Percentiles rank a stretch among this genome's conserved stretches.
Conservation (phyloP, 2,113 vertebrate species). For the Hippocampus barbouri region DNA sequence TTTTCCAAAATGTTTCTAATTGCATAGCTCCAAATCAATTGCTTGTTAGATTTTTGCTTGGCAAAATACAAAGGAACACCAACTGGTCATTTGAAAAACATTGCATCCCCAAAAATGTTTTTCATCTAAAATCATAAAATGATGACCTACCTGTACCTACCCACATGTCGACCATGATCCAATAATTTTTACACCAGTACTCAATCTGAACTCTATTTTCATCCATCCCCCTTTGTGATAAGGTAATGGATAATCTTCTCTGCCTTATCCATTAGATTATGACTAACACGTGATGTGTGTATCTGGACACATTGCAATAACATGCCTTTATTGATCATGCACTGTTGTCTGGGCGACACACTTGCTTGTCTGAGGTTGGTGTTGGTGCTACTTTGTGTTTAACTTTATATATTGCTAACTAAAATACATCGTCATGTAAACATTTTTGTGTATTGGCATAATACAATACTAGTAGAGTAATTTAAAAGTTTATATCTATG, state of each 20-base stretch:
- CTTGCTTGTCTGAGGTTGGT: not conserved
- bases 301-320: constrained; percentile 8
- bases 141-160: not conserved
- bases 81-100: not conserved
- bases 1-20: too few species aligned
- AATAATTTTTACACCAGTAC: not conserved
- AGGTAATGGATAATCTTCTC: constrained; percentile 30
- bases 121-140: too few species aligned
- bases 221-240: constrained; percentile 5
- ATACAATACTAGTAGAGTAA: not conserved
- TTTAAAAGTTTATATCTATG: too few species aligned
- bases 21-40: not conserved
- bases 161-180: too few species aligned
- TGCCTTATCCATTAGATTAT: constrained; percentile 41
- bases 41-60: not conserved
- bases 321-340: constrained; percentile 9
- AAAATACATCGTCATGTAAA: not conserved
- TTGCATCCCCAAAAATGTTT: not conserved
- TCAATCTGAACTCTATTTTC: constrained; percentile 16
- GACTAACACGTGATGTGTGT: constrained; percentile 13
- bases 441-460: not conserved
- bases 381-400: not conserved
- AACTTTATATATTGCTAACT: not conserved
- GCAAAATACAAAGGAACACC: not conserved
- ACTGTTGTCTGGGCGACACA: not conserved